Percentiles rank a stretch among this genome's conserved stretches.
Conservation (phyloP, 2,113 vertebrate genomes). For the Cottus gobio region DNA sequence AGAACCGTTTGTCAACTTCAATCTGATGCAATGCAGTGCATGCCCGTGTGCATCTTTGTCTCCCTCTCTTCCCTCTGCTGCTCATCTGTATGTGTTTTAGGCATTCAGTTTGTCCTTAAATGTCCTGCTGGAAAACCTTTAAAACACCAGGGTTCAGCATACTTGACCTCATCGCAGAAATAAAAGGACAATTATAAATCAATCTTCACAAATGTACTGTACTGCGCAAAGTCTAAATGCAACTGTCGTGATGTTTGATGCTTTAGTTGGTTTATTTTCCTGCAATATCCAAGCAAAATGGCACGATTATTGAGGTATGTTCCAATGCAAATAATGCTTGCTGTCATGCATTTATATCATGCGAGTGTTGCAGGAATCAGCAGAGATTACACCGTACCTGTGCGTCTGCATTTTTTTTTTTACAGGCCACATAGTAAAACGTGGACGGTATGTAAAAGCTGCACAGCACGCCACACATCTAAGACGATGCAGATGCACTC, state of each 20-base stretch:
- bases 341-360: constrained; percentile 64
- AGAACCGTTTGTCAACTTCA: constrained; percentile 58
- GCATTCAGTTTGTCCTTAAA: constrained; percentile 14
- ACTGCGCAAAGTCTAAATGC: background rate
- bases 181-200: background rate
- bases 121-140: background rate
- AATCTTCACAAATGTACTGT: background rate
- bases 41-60: constrained; percentile 22
- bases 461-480: constrained; percentile 12
- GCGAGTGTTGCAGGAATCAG: constrained; percentile 53
- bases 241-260: background rate
- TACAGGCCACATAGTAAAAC: background rate
- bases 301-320: constrained; percentile 73
- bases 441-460: background rate
- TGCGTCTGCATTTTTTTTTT: constrained; percentile 40
- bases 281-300: constrained; percentile 55
- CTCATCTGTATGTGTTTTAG: constrained; percentile 29
- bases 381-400: constrained; percentile 53
- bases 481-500: background rate
- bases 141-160: background rate
- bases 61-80: background rate
- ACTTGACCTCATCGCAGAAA: background rate
- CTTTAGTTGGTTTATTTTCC: constrained; percentile 21
- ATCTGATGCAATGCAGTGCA: constrained; percentile 64
- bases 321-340: constrained; percentile 72